These are phyloP conservation scores for Lepidochrysops patricia DNA, from an alignment of 2,888 invertebrate genomes.

Conservation along the genomic window DNA sequence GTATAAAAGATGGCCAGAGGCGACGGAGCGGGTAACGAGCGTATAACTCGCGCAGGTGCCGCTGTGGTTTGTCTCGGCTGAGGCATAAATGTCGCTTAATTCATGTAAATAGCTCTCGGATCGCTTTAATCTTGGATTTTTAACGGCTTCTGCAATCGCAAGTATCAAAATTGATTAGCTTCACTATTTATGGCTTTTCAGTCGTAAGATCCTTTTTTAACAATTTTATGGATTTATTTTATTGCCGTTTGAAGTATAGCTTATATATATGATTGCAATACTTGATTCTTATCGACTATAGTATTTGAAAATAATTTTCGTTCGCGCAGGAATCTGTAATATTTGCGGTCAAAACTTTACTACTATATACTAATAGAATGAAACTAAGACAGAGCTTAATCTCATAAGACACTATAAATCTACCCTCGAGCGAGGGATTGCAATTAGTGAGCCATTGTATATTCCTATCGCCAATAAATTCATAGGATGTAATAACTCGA, in stretches of 20 bases:
- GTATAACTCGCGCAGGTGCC: constrained; percentile 68
- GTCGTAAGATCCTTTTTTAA: background rate
- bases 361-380: background rate
- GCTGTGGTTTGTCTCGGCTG: constrained; percentile 61
- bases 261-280: background rate
- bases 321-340: background rate
- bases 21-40: constrained; percentile 65
- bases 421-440: constrained; percentile 24
- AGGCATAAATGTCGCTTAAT: constrained; percentile 69
- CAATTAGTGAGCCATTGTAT: constrained; percentile 35
- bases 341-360: background rate
- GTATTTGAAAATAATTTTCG: background rate
- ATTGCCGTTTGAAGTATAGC: no score
- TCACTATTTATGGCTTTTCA: background rate
- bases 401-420: constrained; percentile 9
- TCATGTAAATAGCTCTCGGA: constrained; percentile 63
- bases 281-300: no score
- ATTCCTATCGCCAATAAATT: constrained; percentile 33
- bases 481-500: constrained; percentile 36
- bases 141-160: constrained; percentile 25
- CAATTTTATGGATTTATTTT: background rate
- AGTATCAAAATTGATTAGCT: constrained; percentile 7
- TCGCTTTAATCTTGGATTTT: constrained; percentile 42
- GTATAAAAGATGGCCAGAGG: constrained; percentile 35
- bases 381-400: constrained; percentile 12